These are phyloP conservation scores for Hydrotaea diabolus DNA, from an alignment of 2,888 invertebrate genomes.

Conservation along the genomic window DNA sequence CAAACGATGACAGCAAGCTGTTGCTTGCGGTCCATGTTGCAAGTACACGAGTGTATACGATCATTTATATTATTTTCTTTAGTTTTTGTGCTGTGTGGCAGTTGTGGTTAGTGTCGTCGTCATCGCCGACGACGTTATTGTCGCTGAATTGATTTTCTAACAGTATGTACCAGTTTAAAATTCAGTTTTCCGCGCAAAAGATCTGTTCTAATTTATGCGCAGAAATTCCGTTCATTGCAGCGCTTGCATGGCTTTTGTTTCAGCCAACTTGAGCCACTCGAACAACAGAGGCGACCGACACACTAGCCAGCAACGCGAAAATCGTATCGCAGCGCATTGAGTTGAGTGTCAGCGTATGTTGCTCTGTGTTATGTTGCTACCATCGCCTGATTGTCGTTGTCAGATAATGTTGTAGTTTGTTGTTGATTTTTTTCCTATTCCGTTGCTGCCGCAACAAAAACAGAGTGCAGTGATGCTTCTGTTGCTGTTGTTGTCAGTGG, in stretches of 20 bases:
- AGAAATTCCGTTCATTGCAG: constrained; percentile 61
- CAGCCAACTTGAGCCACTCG: constrained; percentile 48
- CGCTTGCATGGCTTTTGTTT: constrained; percentile 46
- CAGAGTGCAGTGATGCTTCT: constrained; percentile 66
- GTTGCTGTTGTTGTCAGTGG: constrained; percentile 66
- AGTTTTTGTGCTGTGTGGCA: neutral
- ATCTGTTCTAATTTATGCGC: constrained; percentile 65
- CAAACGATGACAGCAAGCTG: constrained; percentile 25
- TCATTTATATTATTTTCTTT: neutral
- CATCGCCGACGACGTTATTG: constrained; percentile 52
- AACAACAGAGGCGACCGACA: neutral
- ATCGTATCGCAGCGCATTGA: constrained; percentile 12
- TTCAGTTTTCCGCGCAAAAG: constrained; percentile 14
- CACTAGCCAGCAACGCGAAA: constrained; percentile 28
- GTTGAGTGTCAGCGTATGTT: constrained; percentile 15
- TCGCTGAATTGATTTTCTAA: constrained; percentile 49
- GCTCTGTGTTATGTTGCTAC: constrained; percentile 30
- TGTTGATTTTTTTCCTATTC: constrained; percentile 15
- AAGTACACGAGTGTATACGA: too few species aligned
- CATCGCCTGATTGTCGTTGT: constrained; percentile 55
- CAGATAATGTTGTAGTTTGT: constrained; percentile 50
- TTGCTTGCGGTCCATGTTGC: constrained; percentile 53
- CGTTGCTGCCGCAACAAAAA: constrained; percentile 27
- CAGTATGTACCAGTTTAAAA: constrained; percentile 59
- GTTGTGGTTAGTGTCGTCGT: constrained; percentile 42